Conservation (phyloP, 1,140 invertebrate genomes). For the Leptinotarsa lineolata region DNA sequence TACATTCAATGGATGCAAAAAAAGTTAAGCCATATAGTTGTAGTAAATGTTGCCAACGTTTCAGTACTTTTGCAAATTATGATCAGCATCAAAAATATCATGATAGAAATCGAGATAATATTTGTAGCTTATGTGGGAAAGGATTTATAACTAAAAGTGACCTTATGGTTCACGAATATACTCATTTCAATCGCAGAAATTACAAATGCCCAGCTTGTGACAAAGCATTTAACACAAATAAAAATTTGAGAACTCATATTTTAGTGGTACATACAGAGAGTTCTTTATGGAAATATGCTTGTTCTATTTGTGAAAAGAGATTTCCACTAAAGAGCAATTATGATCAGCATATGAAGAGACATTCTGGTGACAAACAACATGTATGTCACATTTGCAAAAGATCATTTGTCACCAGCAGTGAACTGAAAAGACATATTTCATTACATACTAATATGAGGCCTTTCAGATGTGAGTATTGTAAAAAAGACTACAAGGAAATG, state of each 20-base stretch:
- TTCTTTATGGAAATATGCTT: constrained; percentile 44
- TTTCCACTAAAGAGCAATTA: constrained; percentile 46
- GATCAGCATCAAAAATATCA: constrained; percentile 47
- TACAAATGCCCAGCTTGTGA: constrained; percentile 70
- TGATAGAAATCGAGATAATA: constrained; percentile 44
- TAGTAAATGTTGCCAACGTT: constrained; percentile 37
- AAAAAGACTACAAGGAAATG: constrained; percentile 47
- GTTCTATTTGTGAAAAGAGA: constrained; percentile 39
- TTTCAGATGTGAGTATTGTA: constrained; percentile 46
- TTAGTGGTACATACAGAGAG: constrained; percentile 48
- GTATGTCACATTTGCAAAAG: constrained; percentile 74
- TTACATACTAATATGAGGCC: constrained; percentile 42
- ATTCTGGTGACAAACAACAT: constrained; percentile 72
- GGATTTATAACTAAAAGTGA: constrained; percentile 63
- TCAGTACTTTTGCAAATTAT: constrained; percentile 36
- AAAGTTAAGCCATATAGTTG: constrained; percentile 43
- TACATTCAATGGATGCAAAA: constrained; percentile 38
- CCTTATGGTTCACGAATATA: constrained; percentile 59
- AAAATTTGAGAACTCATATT: constrained; percentile 43
- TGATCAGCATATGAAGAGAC: constrained; percentile 72
- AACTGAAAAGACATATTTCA: constrained; percentile 44
- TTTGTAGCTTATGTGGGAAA: constrained; percentile 62
- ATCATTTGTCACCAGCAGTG: constrained; percentile 60
- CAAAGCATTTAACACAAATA: constrained; percentile 59
- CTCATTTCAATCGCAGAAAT: constrained; percentile 73